Evolutionary conservation across 2,797 vertebrate species (phyloP), one percentile per base, ranked within the genome.

Genomic region (Thalassophryne amazonica): DNA sequence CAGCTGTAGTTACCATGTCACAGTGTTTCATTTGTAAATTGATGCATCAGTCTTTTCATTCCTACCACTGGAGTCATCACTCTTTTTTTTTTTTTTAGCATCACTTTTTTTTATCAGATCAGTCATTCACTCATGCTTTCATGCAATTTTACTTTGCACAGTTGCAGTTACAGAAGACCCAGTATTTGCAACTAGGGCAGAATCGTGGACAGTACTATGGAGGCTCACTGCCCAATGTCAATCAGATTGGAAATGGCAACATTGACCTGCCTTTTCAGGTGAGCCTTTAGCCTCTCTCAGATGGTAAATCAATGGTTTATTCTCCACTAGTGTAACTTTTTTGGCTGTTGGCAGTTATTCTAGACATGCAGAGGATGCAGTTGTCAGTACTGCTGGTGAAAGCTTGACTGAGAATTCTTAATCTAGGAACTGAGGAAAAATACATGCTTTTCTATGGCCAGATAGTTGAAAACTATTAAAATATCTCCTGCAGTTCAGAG

Each of bases 231-330:
- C 97, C 97, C 90, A 99, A 99, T 73, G 97, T 99, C 89, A 99
- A 98, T 86, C 97, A 99, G 92, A 95, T 99, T 77, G 97, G 96
- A 80, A 98, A 93, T 89, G 92, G 95, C 89, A 92, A 91, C 78
- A 93, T 94, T 93, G 96, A 99, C 87, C 93, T 98, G 81, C 92
- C 97, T 84, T 99, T 98, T 92, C 97, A 99, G 96, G 96, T 99
- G 90, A 95, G 93, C 89, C 81, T 82, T 72, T 81, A 89, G 87
- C 83, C 72, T 84, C 75, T 88, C 79, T 80, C 42, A 60, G 81
- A 72, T 81, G 79, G 60, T 80, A 71, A 82, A 80, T 77, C 51
- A 73, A 58, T 78, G 64, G 78, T 86, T 81, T 80, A 60, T 82
- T 83, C 53, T 83, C 62, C 23, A 70, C 46, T 47, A 60, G 65